Conservation (phyloP, 2,113 vertebrate genomes). For the Numida meleagris region DNA sequence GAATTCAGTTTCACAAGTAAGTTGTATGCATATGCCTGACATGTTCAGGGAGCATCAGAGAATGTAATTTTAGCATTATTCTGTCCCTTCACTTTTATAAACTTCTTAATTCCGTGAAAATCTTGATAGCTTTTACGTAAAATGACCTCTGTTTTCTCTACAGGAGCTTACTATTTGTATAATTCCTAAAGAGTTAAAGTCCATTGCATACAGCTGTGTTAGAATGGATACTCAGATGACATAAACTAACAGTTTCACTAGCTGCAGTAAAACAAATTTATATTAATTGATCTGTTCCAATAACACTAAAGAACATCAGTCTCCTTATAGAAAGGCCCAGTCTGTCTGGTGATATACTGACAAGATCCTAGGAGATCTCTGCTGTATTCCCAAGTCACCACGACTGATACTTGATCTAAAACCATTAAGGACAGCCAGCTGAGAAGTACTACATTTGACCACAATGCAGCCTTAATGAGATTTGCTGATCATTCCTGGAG, state of each 20-base stretch:
- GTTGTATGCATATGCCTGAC: not conserved
- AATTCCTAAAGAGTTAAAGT: not conserved
- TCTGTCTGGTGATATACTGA: not conserved
- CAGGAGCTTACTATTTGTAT: not conserved
- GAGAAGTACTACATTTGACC: not conserved
- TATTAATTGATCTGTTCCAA: not conserved
- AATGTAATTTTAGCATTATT: not conserved
- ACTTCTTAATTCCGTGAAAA: not conserved
- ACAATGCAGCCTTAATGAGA: not conserved
- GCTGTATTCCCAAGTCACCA: not conserved
- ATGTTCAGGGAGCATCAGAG: not conserved
- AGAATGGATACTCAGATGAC: not conserved
- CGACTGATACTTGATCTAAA: not conserved
- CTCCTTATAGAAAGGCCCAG: not conserved
- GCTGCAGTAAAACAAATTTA: not conserved
- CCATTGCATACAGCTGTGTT: not conserved
- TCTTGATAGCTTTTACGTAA: not conserved
- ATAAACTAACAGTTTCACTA: not conserved
- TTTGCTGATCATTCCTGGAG: not conserved
- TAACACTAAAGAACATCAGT: not conserved
- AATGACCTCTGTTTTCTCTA: not conserved
- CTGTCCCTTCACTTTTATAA: not conserved
- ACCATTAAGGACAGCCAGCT: not conserved
- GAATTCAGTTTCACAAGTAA: not conserved
- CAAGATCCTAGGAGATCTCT: not conserved